Percentiles rank a stretch among this genome's conserved stretches.
Conservation (phyloP, 2,797 vertebrate genomes). For the Sebastiscus tertius region DNA sequence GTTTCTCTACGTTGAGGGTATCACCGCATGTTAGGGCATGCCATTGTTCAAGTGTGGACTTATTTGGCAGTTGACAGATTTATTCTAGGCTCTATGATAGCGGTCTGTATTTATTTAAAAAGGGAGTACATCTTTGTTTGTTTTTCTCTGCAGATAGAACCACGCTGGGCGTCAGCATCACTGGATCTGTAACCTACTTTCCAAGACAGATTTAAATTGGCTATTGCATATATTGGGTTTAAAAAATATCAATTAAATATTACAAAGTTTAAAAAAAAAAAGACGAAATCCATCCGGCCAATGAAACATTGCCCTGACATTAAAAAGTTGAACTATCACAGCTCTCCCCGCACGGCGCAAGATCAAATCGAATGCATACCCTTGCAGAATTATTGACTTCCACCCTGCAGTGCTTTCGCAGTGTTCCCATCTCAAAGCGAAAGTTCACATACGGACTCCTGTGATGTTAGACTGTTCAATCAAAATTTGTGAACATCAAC, state of each 20-base stretch:
- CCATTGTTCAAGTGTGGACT: conserved; percentile 18
- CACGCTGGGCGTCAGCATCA: background rate
- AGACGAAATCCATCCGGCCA: background rate
- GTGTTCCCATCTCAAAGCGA: conserved; percentile 46
- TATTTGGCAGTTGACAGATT: conserved; percentile 45
- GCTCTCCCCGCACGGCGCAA: conserved; percentile 16
- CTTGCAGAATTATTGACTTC: conserved; percentile 61
- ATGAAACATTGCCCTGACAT: conserved; percentile 7
- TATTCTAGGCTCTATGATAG: background rate
- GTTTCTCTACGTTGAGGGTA: conserved; percentile 41
- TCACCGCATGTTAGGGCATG: conserved; percentile 26
- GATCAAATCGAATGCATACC: conserved; percentile 54
- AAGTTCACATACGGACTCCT: conserved; percentile 51
- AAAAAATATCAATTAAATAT: conserved; percentile 7
- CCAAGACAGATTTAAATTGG: background rate
- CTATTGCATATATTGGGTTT: conserved; percentile 1
- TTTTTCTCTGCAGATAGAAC: background rate
- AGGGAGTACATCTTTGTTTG: background rate
- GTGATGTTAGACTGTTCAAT: conserved; percentile 46
- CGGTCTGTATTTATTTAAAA: conserved; percentile 16
- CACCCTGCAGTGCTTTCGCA: conserved; percentile 43
- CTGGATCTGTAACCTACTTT: background rate
- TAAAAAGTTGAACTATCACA: conserved; percentile 24
- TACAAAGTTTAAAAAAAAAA: background rate
- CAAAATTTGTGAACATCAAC: conserved; percentile 38